Base-by-base conservation (phyloP, 2,797 vertebrate genomes). In the Coregonus sp. region DNA sequence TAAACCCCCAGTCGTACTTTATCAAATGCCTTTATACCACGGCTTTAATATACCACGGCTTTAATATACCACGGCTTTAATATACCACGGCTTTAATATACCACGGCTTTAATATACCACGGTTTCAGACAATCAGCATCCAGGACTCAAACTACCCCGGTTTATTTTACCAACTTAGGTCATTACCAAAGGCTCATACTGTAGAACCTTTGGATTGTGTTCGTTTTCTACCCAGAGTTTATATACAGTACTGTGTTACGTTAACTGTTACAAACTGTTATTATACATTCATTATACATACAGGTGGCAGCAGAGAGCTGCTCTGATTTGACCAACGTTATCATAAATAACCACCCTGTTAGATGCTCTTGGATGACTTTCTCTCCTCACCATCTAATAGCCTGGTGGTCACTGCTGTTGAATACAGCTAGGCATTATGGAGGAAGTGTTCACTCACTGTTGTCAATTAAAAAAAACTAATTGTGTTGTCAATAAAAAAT, bases 231-330 rank as follows among this genome's bases (percentile, higher is more conserved):
- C 18, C 56, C n/a, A 20, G n/a, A 63, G 25, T 63, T 7, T 63
- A 25, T 63, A 6, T 11, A 61, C n/a, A 18, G 4, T 25, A 29
- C 20, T 25, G 6, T 63, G 59, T 63, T 63, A 25, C 25, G 25
- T 9, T 29, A 9, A 9, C 25, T 63, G 59, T 63, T 18, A 29
- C n/a, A 63, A 25, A 12, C 4, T 5, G 18, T 3, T 51, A 67
- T 31, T 35, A 9, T 4, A 25, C 20, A 4, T 7, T n/a, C 1
- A 33, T 25, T 25, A 3, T 5, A 31, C 71, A 25, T 25, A 25
- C 66, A 87, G 84, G 47, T 78, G 81, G 81, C 86, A 78, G 76
- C 79, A 86, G 61, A 74, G 73, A 80, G 73, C 73, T 72, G 9
- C 6, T 4, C 51, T 16, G 31, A 25, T 63, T 63, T 63, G 4